Evolutionary conservation across 2,888 invertebrate species (phyloP).

Genomic region (Pachycephus smyrnensis): DNA sequence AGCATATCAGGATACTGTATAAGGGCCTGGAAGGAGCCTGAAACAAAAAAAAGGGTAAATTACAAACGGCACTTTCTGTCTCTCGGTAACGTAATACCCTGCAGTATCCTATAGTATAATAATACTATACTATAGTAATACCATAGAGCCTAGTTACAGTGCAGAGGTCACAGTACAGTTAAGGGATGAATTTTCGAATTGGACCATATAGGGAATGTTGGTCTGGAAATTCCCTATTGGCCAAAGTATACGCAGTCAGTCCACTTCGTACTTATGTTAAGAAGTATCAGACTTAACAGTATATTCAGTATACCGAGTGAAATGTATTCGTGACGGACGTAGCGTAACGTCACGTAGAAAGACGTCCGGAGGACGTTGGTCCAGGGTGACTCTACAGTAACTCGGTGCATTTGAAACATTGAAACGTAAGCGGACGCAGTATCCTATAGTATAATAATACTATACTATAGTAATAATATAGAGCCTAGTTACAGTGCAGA

Average conservation of each 20-base stretch:
- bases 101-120: background rate
- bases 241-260: background rate
- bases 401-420: conserved; percentile 26
- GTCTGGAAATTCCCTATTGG: background rate
- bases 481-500: background rate
- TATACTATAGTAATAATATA: too few relatives aligned
- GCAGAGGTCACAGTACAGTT: background rate
- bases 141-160: background rate
- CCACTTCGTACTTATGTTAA: background rate
- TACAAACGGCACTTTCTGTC: background rate
- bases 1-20: conserved; percentile 98
- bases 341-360: background rate
- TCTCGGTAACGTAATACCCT: background rate
- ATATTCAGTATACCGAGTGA: background rate
- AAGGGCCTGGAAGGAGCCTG: conserved; percentile 97
- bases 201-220: background rate
- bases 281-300: background rate
- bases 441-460: background rate
- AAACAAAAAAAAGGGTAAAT: conserved; percentile 61
- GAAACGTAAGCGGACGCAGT: conserved; percentile 16
- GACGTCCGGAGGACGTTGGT: background rate
- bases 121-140: too few relatives aligned
- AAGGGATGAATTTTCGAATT: background rate
- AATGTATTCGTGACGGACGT: background rate
- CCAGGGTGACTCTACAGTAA: background rate